phyloP scores from a whole-genome alignment of 1,140 invertebrate genomes.

The Psix sp. region DNA sequence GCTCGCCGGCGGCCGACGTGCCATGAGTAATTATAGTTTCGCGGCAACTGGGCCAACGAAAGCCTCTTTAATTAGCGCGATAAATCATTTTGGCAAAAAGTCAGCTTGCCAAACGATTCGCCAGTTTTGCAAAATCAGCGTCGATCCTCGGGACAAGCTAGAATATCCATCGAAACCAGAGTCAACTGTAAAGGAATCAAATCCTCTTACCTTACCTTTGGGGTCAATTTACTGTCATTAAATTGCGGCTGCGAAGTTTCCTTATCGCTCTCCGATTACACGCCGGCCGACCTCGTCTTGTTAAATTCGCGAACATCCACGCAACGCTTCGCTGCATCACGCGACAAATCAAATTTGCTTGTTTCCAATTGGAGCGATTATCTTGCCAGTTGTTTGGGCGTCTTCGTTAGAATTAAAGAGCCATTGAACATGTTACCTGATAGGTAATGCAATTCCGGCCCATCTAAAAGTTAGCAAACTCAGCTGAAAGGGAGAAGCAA shows the following conservation, averaged over 20 bases:
- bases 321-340: constrained; percentile 28
- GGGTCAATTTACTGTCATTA: constrained; percentile 59
- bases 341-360: constrained; percentile 31
- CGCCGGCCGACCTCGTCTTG: constrained; percentile 40
- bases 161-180: too few species aligned
- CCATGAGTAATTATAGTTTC: constrained; percentile 73
- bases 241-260: constrained; percentile 51
- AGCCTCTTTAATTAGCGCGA: constrained; percentile 72
- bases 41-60: constrained; percentile 66
- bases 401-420: not conserved
- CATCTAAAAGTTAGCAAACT: too few species aligned
- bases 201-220: constrained; percentile 60
- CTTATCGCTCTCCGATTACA: constrained; percentile 54
- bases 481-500: too few species aligned
- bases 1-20: constrained; percentile 25
- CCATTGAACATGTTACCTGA: too few species aligned
- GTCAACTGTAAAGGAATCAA: constrained; percentile 55
- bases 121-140: too few species aligned
- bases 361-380: constrained; percentile 5
- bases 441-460: too few species aligned
- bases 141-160: too few species aligned
- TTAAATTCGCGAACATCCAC: constrained; percentile 52
- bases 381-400: not conserved
- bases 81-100: constrained; percentile 67
- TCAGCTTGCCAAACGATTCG: not conserved